A percentile compares a stretch with the other conserved stretches of the same genome.
These are phyloP conservation scores for Megaptera novaeangliae DNA, from an alignment of 2,113 vertebrate species.

Conservation along the genomic window DNA sequence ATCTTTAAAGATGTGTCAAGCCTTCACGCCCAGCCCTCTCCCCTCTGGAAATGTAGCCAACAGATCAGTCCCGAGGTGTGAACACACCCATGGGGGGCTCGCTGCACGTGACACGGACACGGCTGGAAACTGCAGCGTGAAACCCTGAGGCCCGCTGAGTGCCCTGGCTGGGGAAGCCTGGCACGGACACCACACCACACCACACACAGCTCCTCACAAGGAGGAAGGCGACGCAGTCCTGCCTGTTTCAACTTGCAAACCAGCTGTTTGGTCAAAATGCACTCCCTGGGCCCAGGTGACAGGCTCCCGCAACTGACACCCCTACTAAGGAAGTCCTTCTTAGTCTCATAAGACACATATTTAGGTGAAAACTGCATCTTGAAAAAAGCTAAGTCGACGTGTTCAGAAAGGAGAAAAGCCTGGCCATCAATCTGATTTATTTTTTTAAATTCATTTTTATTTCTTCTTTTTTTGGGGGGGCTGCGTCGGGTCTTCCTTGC, in stretches of 20 bases:
- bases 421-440: fast-evolving
- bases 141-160: fast-evolving
- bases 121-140: neutral
- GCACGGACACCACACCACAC: fast-evolving
- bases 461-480: too few relatives aligned
- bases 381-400: fast-evolving
- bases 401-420: too few relatives aligned
- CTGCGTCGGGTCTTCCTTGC: too few relatives aligned
- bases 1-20: fast-evolving
- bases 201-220: fast-evolving
- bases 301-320: neutral
- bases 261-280: neutral
- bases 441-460: too few relatives aligned
- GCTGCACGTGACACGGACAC: fast-evolving
- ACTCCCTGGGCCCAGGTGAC: neutral
- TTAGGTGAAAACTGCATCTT: neutral
- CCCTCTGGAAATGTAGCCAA: neutral
- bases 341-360: fast-evolving
- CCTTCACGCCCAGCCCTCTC: fast-evolving
- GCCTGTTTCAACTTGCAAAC: neutral
- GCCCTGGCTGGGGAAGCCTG: neutral
- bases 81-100: neutral
- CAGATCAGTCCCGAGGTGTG: neutral
- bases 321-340: neutral
- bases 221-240: fast-evolving